Evolutionary conservation across 2,797 vertebrate genomes (phyloP).

Genomic region (Hypotaenidia philippensis): DNA sequence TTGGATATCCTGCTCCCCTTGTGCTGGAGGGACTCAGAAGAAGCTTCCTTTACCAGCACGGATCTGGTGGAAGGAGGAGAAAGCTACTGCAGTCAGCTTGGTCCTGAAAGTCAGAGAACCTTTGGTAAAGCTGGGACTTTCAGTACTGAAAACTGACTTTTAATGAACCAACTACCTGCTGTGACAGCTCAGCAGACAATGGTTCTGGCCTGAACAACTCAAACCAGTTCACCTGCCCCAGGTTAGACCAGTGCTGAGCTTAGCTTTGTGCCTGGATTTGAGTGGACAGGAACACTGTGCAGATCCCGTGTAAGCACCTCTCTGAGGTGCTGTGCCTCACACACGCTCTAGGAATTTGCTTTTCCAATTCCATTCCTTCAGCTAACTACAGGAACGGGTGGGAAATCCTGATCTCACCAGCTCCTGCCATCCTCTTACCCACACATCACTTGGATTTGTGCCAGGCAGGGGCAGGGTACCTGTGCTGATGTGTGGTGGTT

Average conservation of each 20-base stretch:
- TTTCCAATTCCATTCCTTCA: not conserved
- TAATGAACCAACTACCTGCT: not conserved
- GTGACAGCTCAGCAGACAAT: fast-evolving
- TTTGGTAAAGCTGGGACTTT: not conserved
- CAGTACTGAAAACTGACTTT: not conserved
- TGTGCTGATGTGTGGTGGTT: not conserved
- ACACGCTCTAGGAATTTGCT: not conserved
- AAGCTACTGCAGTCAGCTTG: not conserved
- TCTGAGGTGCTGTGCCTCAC: not conserved
- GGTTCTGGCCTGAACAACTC: not conserved
- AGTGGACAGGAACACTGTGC: not conserved
- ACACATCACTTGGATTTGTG: fast-evolving
- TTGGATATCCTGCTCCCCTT: not conserved
- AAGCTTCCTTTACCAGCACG: not conserved
- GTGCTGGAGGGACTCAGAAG: not conserved
- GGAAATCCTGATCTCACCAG: not conserved
- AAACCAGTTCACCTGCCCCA: not conserved
- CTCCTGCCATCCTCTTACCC: not conserved
- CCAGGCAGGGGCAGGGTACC: not conserved
- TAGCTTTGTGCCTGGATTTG: not conserved
- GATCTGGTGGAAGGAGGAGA: not conserved
- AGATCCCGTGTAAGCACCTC: not conserved
- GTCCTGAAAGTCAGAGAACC: not conserved
- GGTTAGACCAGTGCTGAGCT: not conserved
- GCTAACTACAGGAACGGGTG: not conserved